Conservation (phyloP, 2,797 vertebrate genomes). For the Orientallactaga sibirica region DNA sequence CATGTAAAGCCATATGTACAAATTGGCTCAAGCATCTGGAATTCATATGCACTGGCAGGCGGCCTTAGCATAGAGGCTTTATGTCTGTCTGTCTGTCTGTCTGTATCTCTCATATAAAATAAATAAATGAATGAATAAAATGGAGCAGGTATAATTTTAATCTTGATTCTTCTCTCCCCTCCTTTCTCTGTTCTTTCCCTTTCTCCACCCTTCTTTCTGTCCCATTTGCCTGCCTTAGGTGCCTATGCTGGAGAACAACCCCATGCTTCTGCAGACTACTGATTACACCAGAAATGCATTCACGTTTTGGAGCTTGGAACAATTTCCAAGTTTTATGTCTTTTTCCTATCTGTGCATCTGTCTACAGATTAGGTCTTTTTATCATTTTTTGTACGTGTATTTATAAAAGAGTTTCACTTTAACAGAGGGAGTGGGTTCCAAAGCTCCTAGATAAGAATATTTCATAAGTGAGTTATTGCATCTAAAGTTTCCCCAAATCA, state of each 20-base stretch:
- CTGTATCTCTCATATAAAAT: too few species aligned
- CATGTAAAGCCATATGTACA: too few species aligned
- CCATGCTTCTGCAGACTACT: not conserved
- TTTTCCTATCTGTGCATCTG: not conserved
- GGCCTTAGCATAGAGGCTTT: too few species aligned
- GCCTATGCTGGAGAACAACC: not conserved
- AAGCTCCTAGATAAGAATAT: not conserved
- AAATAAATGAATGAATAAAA: too few species aligned
- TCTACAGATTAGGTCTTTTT: not conserved
- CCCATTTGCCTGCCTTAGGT: not conserved
- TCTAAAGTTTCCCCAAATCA: not conserved
- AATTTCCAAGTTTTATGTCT: not conserved
- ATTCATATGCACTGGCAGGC: too few species aligned
- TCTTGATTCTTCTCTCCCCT: not conserved
- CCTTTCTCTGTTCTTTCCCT: not conserved
- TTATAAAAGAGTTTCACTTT: not conserved
- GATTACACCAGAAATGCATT: not conserved
- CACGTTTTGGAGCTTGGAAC: fast-evolving
- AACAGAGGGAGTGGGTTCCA: not conserved
- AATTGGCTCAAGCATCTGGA: too few species aligned
- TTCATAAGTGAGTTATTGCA: not conserved
- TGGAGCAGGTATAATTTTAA: too few species aligned
- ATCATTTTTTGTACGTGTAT: not conserved
- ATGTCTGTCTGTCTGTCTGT: too few species aligned
- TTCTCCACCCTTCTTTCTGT: not conserved